phyloP scores from a whole-genome alignment of 2,797 vertebrate species.

The Sternotherus odoratus region DNA sequence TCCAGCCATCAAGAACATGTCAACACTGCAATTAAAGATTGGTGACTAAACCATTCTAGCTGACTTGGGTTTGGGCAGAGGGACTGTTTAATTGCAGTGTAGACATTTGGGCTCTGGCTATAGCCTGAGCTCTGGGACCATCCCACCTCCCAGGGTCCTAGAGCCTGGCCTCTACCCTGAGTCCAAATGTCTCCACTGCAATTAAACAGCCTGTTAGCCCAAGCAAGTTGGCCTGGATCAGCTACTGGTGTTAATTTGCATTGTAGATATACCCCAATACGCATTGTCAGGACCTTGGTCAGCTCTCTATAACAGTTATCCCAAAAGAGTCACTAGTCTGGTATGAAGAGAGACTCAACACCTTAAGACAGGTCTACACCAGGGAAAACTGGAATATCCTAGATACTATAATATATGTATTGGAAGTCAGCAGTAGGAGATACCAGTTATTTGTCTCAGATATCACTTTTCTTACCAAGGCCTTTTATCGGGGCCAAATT shows the following conservation, averaged over 20 bases:
- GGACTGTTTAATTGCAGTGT: background rate
- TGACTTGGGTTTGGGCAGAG: background rate
- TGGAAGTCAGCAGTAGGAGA: background rate
- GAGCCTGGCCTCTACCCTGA: background rate
- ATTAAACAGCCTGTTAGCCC: background rate
- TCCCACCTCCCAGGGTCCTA: background rate
- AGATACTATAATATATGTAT: background rate
- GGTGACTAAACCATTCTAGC: background rate
- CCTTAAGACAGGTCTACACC: background rate
- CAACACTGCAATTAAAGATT: background rate
- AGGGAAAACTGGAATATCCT: background rate
- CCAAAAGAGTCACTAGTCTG: fast-evolving
- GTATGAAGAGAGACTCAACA: too few species aligned
- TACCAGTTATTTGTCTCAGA: background rate
- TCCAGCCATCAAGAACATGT: background rate
- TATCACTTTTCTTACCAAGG: background rate
- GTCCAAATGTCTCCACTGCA: background rate
- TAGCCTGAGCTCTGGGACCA: background rate
- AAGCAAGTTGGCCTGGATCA: background rate
- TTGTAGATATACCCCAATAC: background rate
- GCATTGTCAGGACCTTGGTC: background rate
- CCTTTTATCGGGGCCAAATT: background rate
- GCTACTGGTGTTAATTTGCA: background rate
- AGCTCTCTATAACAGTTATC: background rate
- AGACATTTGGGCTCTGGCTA: background rate